phyloP scores from a whole-genome alignment of 2,113 vertebrate genomes.

The Pseudopodoces humilis region DNA sequence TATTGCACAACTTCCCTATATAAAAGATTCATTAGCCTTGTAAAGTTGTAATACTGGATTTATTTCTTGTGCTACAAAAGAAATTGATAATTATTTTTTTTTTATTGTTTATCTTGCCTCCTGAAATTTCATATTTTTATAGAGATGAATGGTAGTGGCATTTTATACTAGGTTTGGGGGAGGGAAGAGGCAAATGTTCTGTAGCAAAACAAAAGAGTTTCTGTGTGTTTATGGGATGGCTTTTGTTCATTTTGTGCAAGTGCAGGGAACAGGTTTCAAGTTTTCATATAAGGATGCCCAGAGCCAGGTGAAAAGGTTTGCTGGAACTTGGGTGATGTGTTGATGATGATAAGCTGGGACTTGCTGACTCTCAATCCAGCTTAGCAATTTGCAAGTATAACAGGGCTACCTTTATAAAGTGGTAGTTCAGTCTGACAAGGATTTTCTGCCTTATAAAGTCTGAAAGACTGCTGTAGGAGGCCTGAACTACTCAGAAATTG shows the following conservation, averaged over 20 bases:
- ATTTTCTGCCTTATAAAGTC: background rate
- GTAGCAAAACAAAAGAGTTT: background rate
- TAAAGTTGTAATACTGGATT: background rate
- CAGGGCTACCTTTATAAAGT: background rate
- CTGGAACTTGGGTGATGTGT: background rate
- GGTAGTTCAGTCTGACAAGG: background rate
- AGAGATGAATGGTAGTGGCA: background rate
- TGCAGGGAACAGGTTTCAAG: background rate
- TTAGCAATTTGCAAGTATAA: background rate
- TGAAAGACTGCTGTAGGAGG: background rate
- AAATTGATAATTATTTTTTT: background rate
- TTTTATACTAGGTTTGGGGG: background rate
- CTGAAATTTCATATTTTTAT: background rate
- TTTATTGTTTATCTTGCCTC: background rate
- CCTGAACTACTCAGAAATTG: background rate
- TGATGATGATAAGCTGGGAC: background rate
- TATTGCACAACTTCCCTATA: slow-evolving; percentile 55
- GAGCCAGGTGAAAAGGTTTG: background rate
- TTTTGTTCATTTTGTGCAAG: background rate
- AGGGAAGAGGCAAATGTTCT: background rate
- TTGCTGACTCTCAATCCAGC: background rate
- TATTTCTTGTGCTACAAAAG: background rate
- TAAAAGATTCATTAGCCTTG: background rate
- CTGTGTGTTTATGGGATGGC: background rate
- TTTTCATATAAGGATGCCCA: background rate